These are phyloP conservation scores for Hemiscyllium ocellatum DNA, from an alignment of 2,113 vertebrate genomes.

Conservation along the genomic window DNA sequence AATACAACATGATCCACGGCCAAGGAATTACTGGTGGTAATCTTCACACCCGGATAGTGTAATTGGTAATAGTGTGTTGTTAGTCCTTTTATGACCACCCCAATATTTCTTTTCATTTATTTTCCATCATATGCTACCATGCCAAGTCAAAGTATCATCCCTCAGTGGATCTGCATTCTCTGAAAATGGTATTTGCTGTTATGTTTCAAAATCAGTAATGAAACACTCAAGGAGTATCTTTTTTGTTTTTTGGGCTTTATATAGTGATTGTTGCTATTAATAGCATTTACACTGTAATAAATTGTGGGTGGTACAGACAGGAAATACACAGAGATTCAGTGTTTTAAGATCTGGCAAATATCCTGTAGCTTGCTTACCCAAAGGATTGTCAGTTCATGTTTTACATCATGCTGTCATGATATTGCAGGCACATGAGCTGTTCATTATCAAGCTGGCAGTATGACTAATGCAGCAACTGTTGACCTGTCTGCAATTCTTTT, in stretches of 20 bases:
- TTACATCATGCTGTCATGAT: constrained; percentile 46
- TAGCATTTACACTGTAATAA: not conserved
- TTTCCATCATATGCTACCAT: not conserved
- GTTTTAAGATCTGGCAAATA: constrained; percentile 35
- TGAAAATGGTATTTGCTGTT: not conserved
- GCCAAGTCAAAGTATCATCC: not conserved
- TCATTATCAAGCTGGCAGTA: constrained; percentile 34
- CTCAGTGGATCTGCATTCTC: not conserved
- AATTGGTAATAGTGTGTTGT: not conserved
- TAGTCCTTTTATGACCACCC: not conserved
- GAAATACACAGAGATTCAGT: not conserved
- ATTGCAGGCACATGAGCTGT: constrained; percentile 42
- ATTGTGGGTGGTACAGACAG: not conserved
- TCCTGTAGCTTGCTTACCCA: constrained; percentile 54
- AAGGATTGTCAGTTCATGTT: constrained; percentile 53
- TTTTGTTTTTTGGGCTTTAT: not conserved
- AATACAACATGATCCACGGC: too few species aligned
- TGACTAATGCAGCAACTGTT: constrained; percentile 32
- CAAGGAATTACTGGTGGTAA: not conserved
- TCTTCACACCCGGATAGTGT: not conserved
- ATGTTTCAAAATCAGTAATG: not conserved
- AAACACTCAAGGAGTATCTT: not conserved
- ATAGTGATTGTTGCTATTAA: not conserved
- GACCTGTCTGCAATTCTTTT: constrained; percentile 29
- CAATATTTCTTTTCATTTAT: not conserved